Conservation (phyloP, 2,797 vertebrate species). For the Pseudotriccus pelzelni region DNA sequence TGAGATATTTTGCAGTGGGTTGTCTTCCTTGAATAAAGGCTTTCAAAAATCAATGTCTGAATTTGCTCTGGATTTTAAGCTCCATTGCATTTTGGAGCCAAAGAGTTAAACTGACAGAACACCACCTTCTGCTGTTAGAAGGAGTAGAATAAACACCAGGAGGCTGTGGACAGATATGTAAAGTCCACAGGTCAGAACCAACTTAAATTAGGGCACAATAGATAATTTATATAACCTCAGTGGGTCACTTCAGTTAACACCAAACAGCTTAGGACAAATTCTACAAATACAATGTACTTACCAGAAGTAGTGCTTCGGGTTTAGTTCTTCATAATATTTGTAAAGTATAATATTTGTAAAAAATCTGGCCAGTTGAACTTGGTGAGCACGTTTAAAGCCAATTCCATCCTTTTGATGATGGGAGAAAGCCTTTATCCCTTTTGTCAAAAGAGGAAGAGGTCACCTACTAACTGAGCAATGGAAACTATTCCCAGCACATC, state of each 20-base stretch:
- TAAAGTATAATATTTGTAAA: too few species aligned
- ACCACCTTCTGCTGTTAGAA: background rate
- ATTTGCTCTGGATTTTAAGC: background rate
- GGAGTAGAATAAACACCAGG: background rate
- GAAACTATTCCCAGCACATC: background rate
- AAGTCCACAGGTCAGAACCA: background rate
- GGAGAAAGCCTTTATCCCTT: background rate
- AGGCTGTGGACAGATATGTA: background rate
- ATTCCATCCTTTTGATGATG: background rate
- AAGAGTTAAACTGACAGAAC: background rate
- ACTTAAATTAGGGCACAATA: background rate
- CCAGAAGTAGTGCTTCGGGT: background rate
- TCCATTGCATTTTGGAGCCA: background rate
- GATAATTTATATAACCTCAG: background rate
- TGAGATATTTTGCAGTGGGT: background rate
- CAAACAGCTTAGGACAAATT: background rate
- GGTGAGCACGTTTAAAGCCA: background rate
- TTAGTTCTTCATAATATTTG: background rate
- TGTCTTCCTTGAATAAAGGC: background rate
- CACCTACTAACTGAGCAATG: background rate
- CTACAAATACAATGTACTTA: background rate
- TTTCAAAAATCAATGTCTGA: background rate
- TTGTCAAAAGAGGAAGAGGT: background rate
- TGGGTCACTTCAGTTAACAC: background rate
- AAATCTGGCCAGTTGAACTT: background rate